A percentile compares a stretch with the other conserved stretches of the same genome.
These are phyloP conservation scores for Hydrozoanthus tunicans DNA, from an alignment of 64 coral and sea anemone genomes.

Conservation along the genomic window DNA sequence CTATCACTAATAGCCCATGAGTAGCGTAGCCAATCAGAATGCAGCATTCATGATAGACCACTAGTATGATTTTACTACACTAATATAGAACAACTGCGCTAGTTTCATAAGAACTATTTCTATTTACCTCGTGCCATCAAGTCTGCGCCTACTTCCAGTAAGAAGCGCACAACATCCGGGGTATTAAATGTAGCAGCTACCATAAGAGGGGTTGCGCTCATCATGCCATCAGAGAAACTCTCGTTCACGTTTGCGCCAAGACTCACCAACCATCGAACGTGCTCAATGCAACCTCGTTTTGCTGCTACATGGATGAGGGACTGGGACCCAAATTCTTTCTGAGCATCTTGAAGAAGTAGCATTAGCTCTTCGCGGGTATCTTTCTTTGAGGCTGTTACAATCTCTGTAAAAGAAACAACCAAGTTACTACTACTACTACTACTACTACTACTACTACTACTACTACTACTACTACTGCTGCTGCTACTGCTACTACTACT, in stretches of 20 bases:
- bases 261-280: constrained; percentile 2
- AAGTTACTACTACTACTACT: too few species aligned
- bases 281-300: constrained; percentile 25
- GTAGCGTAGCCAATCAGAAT: too few species aligned
- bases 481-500: too few species aligned
- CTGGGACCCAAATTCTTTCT: constrained; percentile 24
- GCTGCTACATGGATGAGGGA: constrained; percentile 20
- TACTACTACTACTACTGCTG: too few species aligned
- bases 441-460: too few species aligned
- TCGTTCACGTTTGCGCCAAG: constrained; percentile 28
- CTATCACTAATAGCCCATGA: too few species aligned
- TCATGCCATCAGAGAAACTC: background rate
- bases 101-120: background rate
- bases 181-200: constrained; percentile 42
- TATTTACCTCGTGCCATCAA: constrained; percentile 1
- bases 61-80: too few species aligned
- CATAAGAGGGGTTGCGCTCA: constrained; percentile 16
- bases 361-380: background rate
- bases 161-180: background rate
- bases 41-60: too few species aligned
- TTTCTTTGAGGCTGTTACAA: background rate
- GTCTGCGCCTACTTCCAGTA: constrained; percentile 18
- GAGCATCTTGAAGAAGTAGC: constrained; percentile 1
- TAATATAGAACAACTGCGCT: background rate
- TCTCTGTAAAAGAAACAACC: background rate